A percentile compares a stretch with the other conserved stretches of the same genome.
Conservation (phyloP, 2,113 vertebrate genomes). For the Coturnix japonica region DNA sequence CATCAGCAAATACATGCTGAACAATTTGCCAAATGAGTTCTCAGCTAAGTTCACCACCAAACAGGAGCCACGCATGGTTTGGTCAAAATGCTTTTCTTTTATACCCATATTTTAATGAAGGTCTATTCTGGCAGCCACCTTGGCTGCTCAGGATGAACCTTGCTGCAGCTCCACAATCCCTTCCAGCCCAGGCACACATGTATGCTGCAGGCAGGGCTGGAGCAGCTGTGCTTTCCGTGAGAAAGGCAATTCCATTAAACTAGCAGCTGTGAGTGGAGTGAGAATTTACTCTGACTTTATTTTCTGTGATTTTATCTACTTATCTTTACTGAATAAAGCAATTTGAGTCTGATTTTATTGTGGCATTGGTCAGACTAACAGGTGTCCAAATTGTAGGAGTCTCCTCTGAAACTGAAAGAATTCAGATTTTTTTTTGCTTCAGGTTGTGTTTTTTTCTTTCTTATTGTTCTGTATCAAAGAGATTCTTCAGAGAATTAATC, state of each 20-base stretch:
- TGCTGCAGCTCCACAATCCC: not conserved
- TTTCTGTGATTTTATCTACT: slow-evolving; percentile 61
- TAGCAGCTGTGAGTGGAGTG: slow-evolving; percentile 47
- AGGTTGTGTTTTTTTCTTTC: not conserved
- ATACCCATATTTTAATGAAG: fast-evolving
- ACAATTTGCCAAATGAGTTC: not conserved
- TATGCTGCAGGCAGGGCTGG: not conserved
- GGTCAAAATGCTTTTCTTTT: not conserved
- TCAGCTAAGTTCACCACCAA: not conserved
- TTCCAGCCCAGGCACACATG: fast-evolving
- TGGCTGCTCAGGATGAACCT: not conserved
- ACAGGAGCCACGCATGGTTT: not conserved
- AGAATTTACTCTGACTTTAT: slow-evolving; percentile 54
- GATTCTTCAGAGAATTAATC: not conserved
- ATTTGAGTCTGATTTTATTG: slow-evolving; percentile 44
- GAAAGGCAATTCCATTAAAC: slow-evolving; percentile 44
- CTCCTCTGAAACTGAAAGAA: not conserved
- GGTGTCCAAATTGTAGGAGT: not conserved
- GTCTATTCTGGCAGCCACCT: not conserved
- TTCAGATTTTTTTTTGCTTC: too few species aligned
- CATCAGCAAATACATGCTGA: fast-evolving
- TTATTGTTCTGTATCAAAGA: not conserved
- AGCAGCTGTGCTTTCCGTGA: slow-evolving; percentile 11
- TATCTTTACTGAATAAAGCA: slow-evolving; percentile 56
- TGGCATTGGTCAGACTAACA: slow-evolving; percentile 10